These are phyloP conservation scores for Thalassoma bifasciatum DNA, from an alignment of 2,113 vertebrate species.

Conservation along the genomic window DNA sequence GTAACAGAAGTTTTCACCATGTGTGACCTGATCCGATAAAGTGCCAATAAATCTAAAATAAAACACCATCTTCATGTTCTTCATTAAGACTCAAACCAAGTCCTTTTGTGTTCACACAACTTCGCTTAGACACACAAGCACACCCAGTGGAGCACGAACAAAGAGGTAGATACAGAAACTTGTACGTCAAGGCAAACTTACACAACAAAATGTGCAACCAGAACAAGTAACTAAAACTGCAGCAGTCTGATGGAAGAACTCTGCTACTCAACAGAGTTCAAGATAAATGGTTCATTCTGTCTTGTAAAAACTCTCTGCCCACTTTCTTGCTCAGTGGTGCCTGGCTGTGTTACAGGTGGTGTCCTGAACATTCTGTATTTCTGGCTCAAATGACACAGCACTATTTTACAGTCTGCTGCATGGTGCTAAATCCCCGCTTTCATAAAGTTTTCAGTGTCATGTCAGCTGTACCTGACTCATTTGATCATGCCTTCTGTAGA, in stretches of 20 bases:
- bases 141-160: slow-evolving; percentile 26
- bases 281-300: not conserved
- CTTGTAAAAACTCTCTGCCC: not conserved
- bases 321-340: slow-evolving; percentile 20
- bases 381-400: not conserved
- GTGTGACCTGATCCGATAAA: slow-evolving; percentile 42
- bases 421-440: not conserved
- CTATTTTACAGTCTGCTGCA: not conserved
- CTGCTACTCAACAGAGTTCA: not conserved
- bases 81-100: slow-evolving; percentile 1
- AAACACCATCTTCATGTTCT: slow-evolving; percentile 19
- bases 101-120: slow-evolving; percentile 25
- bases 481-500: not conserved
- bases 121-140: slow-evolving; percentile 34
- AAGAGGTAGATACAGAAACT: slow-evolving; percentile 38
- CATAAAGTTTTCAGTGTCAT: not conserved
- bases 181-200: slow-evolving; percentile 12
- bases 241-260: not conserved
- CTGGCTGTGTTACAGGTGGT: not conserved
- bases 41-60: slow-evolving; percentile 39
- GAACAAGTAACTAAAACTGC: not conserved
- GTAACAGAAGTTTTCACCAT: slow-evolving; percentile 27
- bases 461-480: not conserved
- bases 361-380: slow-evolving; percentile 10
- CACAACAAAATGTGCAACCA: slow-evolving; percentile 10